Percentiles rank a stretch among this genome's conserved stretches.
phyloP scores from a whole-genome alignment of 2,888 invertebrate genomes.

The Tachina fera region DNA sequence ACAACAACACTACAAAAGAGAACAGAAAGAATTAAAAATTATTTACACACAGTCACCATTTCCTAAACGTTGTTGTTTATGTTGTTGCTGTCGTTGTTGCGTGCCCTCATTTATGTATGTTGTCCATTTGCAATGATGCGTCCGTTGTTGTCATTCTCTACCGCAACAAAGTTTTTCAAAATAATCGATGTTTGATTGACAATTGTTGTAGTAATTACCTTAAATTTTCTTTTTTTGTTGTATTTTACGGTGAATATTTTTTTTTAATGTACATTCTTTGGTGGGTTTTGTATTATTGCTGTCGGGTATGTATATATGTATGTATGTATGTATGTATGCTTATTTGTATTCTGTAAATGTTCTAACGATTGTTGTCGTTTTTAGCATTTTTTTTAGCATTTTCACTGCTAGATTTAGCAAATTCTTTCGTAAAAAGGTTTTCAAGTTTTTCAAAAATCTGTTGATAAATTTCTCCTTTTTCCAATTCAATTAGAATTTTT shows the following conservation, averaged over 20 bases:
- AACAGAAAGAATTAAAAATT: conserved; percentile 43
- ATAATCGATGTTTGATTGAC: conserved; percentile 49
- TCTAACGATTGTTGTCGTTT: too few species aligned
- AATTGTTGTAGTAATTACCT: conserved; percentile 60
- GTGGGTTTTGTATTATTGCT: conserved; percentile 1
- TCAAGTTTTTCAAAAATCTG: too few species aligned
- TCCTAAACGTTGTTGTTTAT: not conserved
- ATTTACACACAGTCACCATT: conserved; percentile 27
- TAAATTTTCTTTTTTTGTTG: conserved; percentile 27
- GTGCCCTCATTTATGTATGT: conserved; percentile 46
- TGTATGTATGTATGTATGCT: too few species aligned
- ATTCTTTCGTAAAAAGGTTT: too few species aligned
- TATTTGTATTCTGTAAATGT: too few species aligned
- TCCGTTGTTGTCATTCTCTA: conserved; percentile 33
- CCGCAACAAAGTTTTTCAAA: conserved; percentile 37
- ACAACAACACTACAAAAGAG: conserved; percentile 26
- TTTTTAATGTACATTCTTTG: not conserved
- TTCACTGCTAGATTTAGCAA: too few species aligned
- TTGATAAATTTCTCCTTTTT: too few species aligned
- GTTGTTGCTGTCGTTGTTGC: not conserved
- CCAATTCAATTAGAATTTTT: too few species aligned
- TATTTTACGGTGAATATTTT: not conserved
- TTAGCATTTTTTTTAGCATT: too few species aligned
- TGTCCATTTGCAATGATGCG: conserved; percentile 46
- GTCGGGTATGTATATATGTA: not conserved